Evolutionary conservation across 2,888 invertebrate genomes (phyloP), one percentile per base, ranked within the genome.

Genomic region (Bimastos eiseni): DNA sequence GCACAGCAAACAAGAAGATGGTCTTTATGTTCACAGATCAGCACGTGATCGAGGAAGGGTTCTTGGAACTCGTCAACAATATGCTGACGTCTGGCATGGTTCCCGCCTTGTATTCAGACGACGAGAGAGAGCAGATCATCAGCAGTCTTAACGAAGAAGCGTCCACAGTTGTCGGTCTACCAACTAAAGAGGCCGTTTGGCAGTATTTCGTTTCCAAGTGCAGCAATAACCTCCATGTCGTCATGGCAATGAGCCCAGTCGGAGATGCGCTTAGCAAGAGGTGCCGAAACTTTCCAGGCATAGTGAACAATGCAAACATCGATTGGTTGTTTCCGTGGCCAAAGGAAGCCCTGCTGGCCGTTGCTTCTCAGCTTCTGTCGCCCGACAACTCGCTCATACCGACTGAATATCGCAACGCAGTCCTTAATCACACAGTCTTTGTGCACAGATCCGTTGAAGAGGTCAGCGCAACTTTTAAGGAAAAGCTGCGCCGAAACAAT

Each of bases 311-410:
- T 94, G 97, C 98, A 0, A 97, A 97, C 83, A 98, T 98, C 92
- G 98, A 98, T 95, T 98, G 98, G 98, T 97, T 98, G 94, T 98
- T 97, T 95, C 97, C 98, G 0, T 98, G 98, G 98, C 98, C 98
- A 0, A 96, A 97, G 92, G 97, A 98, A 94, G 98, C 98, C 0
- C 94, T 98, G 89, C 96, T 97, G 90, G 97, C 98, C 0, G 98
- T 98, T 0, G 98, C 98, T 0, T 97, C 97, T 91, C 97, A 97
- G 1, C 97, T 97, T 93, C 96, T 98, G 84, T 94, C 95, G 0
- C 96, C 97, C 93, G 97, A 98, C 93, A 97, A 97, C 96, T 95
- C 96, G 36, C 96, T 96, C 94, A 96, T 97, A 90, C 97, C 97
- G 0, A 96, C 96, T 90, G 95, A 96, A 1, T 96, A 97, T 93